phyloP scores from a whole-genome alignment of 2,113 vertebrate species.

The Neotoma lepida region DNA sequence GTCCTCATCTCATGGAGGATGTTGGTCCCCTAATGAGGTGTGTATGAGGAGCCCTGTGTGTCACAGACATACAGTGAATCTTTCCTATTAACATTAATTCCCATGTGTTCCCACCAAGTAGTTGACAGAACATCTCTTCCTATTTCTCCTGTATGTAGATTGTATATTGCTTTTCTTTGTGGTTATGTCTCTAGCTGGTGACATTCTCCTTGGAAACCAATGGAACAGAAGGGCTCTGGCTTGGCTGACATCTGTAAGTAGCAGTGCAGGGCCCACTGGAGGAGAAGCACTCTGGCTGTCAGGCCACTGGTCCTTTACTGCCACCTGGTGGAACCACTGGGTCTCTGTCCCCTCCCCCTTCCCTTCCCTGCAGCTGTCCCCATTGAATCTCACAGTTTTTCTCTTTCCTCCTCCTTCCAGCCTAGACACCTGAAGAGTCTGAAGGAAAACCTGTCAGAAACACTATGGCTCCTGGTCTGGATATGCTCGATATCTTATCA shows the following conservation, averaged over 20 bases:
- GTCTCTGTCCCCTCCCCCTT: background rate
- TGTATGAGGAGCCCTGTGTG: background rate
- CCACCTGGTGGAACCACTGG: background rate
- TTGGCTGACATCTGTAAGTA: background rate
- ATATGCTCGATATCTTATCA: fast-evolving
- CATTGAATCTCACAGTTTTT: fast-evolving
- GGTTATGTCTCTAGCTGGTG: background rate
- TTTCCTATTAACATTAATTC: fast-evolving
- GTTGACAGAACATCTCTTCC: too few species aligned
- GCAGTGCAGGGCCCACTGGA: background rate
- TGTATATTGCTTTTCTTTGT: too few species aligned
- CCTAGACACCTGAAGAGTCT: fast-evolving
- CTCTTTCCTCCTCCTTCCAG: background rate
- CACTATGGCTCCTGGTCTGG: fast-evolving
- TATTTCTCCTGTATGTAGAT: too few species aligned
- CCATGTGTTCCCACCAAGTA: fast-evolving
- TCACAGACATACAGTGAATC: background rate
- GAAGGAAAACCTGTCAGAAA: background rate
- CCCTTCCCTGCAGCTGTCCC: background rate
- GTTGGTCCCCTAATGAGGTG: background rate
- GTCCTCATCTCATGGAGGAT: background rate
- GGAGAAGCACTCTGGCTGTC: fast-evolving
- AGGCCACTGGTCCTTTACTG: fast-evolving
- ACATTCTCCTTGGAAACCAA: background rate
- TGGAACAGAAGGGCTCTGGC: background rate